phyloP scores from a whole-genome alignment of 2,888 invertebrate genomes.

The Anodontia alba region DNA sequence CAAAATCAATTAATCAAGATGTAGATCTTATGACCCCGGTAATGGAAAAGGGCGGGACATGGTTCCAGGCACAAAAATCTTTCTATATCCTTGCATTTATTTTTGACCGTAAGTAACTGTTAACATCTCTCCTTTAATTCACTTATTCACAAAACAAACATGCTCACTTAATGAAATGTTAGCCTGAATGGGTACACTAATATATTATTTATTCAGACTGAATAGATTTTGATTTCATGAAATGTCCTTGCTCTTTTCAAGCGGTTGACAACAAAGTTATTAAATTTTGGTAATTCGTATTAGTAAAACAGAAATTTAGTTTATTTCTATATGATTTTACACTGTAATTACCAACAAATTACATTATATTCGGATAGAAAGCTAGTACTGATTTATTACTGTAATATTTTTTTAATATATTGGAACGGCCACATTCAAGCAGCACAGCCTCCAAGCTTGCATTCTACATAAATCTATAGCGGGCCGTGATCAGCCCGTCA shows the following conservation, averaged over 20 bases:
- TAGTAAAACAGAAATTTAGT: not conserved
- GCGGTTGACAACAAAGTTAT: not conserved
- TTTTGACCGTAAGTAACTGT: not conserved
- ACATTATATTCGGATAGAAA: no score
- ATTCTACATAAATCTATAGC: no score
- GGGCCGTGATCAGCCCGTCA: no score
- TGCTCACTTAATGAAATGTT: conserved; percentile 8
- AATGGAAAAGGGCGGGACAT: not conserved
- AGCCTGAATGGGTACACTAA: not conserved
- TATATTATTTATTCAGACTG: not conserved
- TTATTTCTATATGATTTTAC: not conserved
- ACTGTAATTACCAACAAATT: not conserved
- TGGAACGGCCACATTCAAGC: no score
- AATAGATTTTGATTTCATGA: not conserved
- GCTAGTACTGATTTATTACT: no score
- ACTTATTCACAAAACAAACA: conserved; percentile 1
- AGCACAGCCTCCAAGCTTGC: no score
- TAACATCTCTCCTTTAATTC: not conserved
- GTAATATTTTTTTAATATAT: no score
- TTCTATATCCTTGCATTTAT: not conserved
- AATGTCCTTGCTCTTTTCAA: conserved; percentile 9
- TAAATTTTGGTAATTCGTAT: not conserved
- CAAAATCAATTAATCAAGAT: not conserved
- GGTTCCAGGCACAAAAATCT: not conserved
- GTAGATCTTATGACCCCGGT: not conserved